Evolutionary conservation across 2,888 invertebrate genomes (phyloP).

Genomic region (Tricholauxania praeusta): DNA sequence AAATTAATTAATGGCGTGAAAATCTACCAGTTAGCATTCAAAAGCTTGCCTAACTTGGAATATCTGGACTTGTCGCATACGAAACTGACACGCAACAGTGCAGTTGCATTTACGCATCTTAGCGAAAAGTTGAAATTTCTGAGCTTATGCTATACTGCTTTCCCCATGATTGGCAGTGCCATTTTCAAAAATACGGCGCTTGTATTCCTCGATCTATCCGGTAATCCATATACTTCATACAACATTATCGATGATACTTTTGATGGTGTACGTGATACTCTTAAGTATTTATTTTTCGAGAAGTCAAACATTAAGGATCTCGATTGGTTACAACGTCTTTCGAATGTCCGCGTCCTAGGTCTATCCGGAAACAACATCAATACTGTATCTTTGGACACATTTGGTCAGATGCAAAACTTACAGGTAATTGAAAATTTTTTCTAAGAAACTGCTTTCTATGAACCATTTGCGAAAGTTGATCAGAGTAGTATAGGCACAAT

Average conservation of each 20-base stretch:
- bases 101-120: constrained; percentile 60
- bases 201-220: constrained; percentile 71
- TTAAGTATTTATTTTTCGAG: constrained; percentile 69
- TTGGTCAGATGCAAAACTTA: constrained; percentile 65
- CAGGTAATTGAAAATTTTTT: constrained; percentile 45
- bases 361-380: constrained; percentile 70
- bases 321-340: constrained; percentile 65
- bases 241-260: constrained; percentile 62
- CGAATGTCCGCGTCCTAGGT: constrained; percentile 69
- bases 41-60: constrained; percentile 58
- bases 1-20: constrained; percentile 58
- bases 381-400: constrained; percentile 57
- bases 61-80: constrained; percentile 68
- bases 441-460: too few species aligned
- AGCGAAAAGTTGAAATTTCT: constrained; percentile 61
- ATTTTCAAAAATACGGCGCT: constrained; percentile 69
- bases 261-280: constrained; percentile 66
- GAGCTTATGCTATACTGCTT: constrained; percentile 69
- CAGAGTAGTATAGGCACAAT: too few species aligned
- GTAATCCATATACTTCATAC: constrained; percentile 68
- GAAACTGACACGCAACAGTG: constrained; percentile 61
- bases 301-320: constrained; percentile 66
- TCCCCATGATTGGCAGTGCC: constrained; percentile 63
- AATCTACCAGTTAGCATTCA: constrained; percentile 61
- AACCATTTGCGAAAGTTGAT: too few species aligned